Evolutionary conservation across 2,888 invertebrate species (phyloP).

Genomic region (Tipula vernalis): DNA sequence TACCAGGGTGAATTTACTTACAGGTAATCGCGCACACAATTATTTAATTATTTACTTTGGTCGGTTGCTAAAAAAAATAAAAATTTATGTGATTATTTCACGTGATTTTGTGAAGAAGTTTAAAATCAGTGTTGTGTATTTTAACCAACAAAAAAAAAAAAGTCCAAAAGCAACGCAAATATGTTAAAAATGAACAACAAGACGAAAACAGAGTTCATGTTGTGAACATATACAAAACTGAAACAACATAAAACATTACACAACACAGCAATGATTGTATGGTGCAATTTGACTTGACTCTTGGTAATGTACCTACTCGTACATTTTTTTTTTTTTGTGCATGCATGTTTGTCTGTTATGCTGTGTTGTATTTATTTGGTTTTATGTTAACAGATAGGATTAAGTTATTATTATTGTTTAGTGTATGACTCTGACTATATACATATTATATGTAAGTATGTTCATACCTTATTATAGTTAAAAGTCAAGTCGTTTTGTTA

Average conservation of each 20-base stretch:
- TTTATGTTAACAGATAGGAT: background rate
- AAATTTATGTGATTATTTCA: background rate
- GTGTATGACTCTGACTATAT: background rate
- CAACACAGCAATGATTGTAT: background rate
- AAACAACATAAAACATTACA: background rate
- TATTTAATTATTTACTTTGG: background rate
- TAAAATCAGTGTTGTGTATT: background rate
- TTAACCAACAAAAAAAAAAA: background rate
- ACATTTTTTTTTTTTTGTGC: background rate
- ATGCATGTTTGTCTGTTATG: background rate
- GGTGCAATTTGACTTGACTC: background rate
- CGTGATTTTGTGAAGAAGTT: background rate
- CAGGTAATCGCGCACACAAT: too few species aligned
- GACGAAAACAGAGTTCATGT: background rate
- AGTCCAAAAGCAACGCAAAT: background rate
- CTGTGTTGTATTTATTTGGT: background rate
- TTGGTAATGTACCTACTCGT: background rate
- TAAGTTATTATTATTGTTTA: conserved; percentile 6
- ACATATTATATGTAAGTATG: background rate
- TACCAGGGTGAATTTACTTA: background rate
- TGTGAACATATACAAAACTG: background rate
- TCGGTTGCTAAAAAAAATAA: background rate
- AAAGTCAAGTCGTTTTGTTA: background rate
- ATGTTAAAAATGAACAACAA: background rate
- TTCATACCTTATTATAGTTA: background rate